Evolutionary conservation across 2,888 invertebrate species (phyloP).

Genomic region (Troides oblongomaculatus): DNA sequence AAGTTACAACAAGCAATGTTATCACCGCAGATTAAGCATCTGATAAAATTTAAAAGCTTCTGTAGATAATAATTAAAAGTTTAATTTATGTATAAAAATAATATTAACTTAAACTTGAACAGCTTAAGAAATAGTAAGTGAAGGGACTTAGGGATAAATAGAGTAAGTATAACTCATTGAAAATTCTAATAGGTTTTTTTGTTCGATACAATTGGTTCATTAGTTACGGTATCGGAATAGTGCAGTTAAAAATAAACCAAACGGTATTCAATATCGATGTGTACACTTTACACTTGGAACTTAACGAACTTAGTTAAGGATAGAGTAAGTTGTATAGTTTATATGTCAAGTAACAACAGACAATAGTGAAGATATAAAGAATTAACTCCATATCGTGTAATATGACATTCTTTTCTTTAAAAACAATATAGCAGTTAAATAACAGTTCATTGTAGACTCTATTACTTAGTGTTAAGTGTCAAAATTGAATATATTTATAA

Average conservation of each 20-base stretch:
- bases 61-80: too few relatives aligned
- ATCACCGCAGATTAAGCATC: too few relatives aligned
- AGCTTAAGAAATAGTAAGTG: constrained; percentile 14
- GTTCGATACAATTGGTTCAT: constrained; percentile 29
- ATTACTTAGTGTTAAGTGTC: background rate
- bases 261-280: constrained; percentile 16
- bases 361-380: constrained; percentile 36
- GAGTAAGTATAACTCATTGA: constrained; percentile 27
- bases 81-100: too few relatives aligned
- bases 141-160: constrained; percentile 20
- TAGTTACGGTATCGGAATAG: constrained; percentile 27
- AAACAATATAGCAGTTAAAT: constrained; percentile 1
- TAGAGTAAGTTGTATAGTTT: constrained; percentile 4
- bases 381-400: constrained; percentile 40
- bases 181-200: constrained; percentile 31
- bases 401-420: constrained; percentile 38
- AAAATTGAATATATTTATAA: constrained; percentile 20
- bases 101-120: background rate
- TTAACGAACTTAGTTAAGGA: constrained; percentile 11
- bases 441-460: constrained; percentile 31
- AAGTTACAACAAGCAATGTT: too few relatives aligned
- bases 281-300: constrained; percentile 10
- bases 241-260: constrained; percentile 26
- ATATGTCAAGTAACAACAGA: constrained; percentile 26
- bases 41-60: too few relatives aligned